A percentile compares a stretch with the other conserved stretches of the same genome.
These are phyloP conservation scores for Microctonus brassicae DNA, from an alignment of 2,888 invertebrate genomes.

Conservation along the genomic window DNA sequence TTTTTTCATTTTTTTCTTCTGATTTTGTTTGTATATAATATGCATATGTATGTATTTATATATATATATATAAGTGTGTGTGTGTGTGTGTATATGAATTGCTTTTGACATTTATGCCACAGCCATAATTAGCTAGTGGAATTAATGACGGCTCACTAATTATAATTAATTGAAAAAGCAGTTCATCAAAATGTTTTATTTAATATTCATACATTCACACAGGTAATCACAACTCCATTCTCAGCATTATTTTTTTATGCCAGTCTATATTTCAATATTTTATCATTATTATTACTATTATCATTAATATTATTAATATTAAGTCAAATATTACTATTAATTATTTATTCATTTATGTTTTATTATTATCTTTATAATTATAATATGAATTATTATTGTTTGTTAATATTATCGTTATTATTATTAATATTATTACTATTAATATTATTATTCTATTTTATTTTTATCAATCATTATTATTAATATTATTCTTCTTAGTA, in stretches of 20 bases:
- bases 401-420: background rate
- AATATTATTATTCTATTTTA: too few species aligned
- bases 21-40: background rate
- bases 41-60: too few species aligned
- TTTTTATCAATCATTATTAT: too few species aligned
- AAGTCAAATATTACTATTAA: background rate
- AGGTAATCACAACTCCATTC: constrained; percentile 2
- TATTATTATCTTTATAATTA: background rate
- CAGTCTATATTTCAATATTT: constrained; percentile 5
- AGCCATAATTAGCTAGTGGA: constrained; percentile 7
- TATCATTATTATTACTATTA: constrained; percentile 1
- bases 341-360: background rate
- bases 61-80: too few species aligned
- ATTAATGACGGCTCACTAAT: background rate
- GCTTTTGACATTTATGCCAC: constrained; percentile 18
- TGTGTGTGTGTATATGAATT: constrained; percentile 9
- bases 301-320: background rate
- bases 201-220: constrained; percentile 5
- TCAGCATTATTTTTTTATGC: background rate
- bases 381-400: background rate
- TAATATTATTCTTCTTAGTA: background rate
- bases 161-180: constrained; percentile 10
- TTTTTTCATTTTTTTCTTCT: background rate
- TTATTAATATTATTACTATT: background rate
- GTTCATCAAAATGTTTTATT: constrained; percentile 4